phyloP scores from a whole-genome alignment of 2,888 invertebrate genomes.

The Dasypolia templi region DNA sequence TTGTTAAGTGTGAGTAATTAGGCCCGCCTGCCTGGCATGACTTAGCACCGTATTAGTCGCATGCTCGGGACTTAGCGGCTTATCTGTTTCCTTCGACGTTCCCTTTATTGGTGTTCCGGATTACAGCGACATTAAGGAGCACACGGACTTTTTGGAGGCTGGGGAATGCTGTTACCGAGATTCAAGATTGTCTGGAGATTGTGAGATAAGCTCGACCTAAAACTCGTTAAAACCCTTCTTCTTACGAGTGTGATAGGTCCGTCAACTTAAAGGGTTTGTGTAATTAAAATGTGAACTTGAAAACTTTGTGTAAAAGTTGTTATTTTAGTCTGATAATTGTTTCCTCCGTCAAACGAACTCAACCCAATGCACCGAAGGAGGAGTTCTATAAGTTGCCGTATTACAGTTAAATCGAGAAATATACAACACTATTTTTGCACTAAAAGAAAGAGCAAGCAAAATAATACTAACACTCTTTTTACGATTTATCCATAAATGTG shows the following conservation, averaged over 20 bases:
- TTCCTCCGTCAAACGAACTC: not conserved
- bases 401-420: not conserved
- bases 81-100: constrained; percentile 44
- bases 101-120: constrained; percentile 51
- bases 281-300: not conserved
- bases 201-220: not conserved
- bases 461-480: too few relatives aligned
- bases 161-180: not conserved
- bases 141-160: constrained; percentile 7
- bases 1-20: constrained; percentile 51
- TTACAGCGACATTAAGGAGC: constrained; percentile 28
- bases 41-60: constrained; percentile 15
- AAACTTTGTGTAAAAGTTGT: not conserved
- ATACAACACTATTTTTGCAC: not conserved
- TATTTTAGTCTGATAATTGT: not conserved
- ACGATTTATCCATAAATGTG: too few relatives aligned
- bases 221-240: not conserved
- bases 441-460: not conserved
- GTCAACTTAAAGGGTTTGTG: not conserved
- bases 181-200: not conserved
- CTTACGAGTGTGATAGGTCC: not conserved
- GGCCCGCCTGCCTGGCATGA: constrained; percentile 9
- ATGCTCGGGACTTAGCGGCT: constrained; percentile 48
- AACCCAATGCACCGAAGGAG: not conserved
- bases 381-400: not conserved